These are phyloP conservation scores for Saxicola maurus DNA, from an alignment of 2,797 vertebrate genomes.

Conservation along the genomic window DNA sequence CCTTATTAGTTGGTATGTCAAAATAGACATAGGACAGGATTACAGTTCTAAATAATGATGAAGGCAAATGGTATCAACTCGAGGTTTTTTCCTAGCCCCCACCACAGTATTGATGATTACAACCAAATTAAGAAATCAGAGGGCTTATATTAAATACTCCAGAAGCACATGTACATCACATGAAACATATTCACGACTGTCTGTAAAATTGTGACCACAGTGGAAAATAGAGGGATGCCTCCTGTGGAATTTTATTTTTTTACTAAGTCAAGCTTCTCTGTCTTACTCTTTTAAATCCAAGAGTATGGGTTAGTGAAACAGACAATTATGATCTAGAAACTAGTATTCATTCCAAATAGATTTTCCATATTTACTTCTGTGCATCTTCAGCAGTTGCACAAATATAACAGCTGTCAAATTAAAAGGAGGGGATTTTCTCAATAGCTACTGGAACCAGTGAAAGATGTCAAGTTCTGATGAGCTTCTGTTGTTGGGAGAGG, in stretches of 20 bases:
- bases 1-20: not conserved
- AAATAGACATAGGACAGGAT: not conserved
- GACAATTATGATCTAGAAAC: not conserved
- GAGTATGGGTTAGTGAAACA: not conserved
- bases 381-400: not conserved
- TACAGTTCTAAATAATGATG: not conserved
- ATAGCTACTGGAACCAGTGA: not conserved
- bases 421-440: not conserved
- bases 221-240: not conserved
- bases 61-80: not conserved
- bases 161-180: not conserved
- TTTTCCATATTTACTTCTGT: not conserved
- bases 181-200: not conserved
- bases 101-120: accelerated
- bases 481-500: not conserved
- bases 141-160: not conserved
- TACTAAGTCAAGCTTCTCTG: not conserved
- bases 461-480: not conserved
- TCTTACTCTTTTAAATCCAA: not conserved
- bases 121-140: not conserved
- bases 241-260: not conserved
- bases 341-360: not conserved
- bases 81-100: accelerated
- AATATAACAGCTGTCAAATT: not conserved
- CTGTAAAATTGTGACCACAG: not conserved